Percentiles rank a stretch among this genome's conserved stretches.
Evolutionary conservation across 2,888 invertebrate species (phyloP).

Genomic region (Ochropacha duplaris): DNA sequence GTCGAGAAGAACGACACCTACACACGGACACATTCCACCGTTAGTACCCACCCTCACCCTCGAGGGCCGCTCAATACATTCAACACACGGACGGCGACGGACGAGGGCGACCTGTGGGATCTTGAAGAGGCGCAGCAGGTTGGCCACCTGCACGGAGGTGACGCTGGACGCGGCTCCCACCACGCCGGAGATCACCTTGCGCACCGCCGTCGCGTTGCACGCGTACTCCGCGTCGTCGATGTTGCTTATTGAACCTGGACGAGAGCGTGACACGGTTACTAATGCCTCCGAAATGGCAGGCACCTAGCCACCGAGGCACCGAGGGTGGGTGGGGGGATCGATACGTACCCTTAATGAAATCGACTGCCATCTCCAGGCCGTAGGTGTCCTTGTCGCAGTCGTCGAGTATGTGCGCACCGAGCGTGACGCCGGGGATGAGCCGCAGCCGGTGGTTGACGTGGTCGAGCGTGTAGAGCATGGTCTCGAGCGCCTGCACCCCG

Average conservation of each 20-base stretch:
- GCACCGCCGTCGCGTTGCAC: slow-evolving; percentile 87
- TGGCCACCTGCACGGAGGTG: slow-evolving; percentile 98
- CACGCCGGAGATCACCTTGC: slow-evolving; percentile 74
- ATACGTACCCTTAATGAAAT: slow-evolving; percentile 93
- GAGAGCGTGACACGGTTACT: not conserved
- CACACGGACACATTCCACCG: slow-evolving; percentile 28
- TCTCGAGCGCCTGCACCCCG: slow-evolving; percentile 93
- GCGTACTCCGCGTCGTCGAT: slow-evolving; percentile 94
- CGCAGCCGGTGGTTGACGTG: slow-evolving; percentile 85
- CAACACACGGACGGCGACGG: no score
- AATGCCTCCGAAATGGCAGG: no score
- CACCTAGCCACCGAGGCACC: not conserved
- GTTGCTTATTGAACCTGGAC: slow-evolving; percentile 94
- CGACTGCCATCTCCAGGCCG: slow-evolving; percentile 95
- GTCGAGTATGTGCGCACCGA: slow-evolving; percentile 94
- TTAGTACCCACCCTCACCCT: no score
- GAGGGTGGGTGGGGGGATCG: not conserved
- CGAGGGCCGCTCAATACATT: no score
- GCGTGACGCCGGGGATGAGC: slow-evolving; percentile 87
- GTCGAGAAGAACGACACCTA: slow-evolving; percentile 98
- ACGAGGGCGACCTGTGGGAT: slow-evolving; percentile 86
- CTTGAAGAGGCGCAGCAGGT: slow-evolving; percentile 90
- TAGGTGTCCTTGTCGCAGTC: slow-evolving; percentile 97
- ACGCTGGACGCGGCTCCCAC: slow-evolving; percentile 89
- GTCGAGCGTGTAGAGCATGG: slow-evolving; percentile 95